Conservation (phyloP, 2,797 vertebrate species). For the Podargus strigoides region DNA sequence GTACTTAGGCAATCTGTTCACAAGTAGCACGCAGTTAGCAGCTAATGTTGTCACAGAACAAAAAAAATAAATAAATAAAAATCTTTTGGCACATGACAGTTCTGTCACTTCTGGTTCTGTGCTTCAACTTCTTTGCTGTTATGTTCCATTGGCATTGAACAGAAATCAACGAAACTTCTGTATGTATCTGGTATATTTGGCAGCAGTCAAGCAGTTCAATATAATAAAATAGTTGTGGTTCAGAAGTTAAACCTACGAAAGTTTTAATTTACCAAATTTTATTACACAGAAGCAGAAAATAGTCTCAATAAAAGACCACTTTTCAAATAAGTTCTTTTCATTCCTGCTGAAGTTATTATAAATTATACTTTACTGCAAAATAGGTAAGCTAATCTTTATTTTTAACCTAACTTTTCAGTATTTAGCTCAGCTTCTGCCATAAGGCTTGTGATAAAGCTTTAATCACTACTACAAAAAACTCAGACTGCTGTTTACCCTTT, state of each 20-base stretch:
- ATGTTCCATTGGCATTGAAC: not conserved
- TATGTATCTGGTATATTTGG: not conserved
- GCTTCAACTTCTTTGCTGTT: not conserved
- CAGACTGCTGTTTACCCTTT: not conserved
- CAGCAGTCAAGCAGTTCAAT: not conserved
- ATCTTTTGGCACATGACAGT: not conserved
- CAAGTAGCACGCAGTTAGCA: not conserved
- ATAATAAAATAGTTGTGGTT: not conserved
- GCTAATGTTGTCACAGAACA: not conserved
- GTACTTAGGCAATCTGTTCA: not conserved
- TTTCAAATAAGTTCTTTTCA: not conserved
- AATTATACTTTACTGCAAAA: not conserved
- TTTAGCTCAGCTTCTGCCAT: not conserved
- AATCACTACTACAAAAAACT: not conserved
- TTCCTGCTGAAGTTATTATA: not conserved
- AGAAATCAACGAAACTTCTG: not conserved
- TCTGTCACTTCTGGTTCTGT: not conserved
- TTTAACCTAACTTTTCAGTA: not conserved
- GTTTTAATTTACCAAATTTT: not conserved
- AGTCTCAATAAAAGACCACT: not conserved
- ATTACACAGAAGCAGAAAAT: not conserved
- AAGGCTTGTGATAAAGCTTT: not conserved
- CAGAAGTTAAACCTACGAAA: not conserved
- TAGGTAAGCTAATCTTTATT: not conserved
- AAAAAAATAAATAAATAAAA: not conserved